Base-by-base conservation (phyloP, 2,888 invertebrate genomes). In the Trisateles emortualis region DNA sequence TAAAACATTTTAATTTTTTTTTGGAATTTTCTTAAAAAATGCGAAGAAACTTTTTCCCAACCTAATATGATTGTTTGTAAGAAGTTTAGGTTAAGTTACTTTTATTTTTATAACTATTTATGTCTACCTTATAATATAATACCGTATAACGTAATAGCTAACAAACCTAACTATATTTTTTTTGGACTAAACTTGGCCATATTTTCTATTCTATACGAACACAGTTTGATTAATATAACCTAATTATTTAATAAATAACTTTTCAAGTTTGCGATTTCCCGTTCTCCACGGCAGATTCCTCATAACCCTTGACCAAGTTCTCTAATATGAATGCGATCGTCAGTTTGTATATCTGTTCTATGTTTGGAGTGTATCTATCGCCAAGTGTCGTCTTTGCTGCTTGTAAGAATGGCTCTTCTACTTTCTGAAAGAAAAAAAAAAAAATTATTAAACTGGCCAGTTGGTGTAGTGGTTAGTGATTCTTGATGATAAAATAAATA, bases 251-350 rank as follows among this genome's bases (percentile, higher is more conserved):
- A 32, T 32, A 32, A 32, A 11, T 32, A 11, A 32, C 8, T 13
- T 54, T 59, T 82, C 79, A 82, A 48, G 77, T 76, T 24, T 76
- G 60, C 2, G 64, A 61, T 4, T 48, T 64, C 0, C 74, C 84
- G 24, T 83, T 87, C 14, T 77, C 76, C 16, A 72, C 68, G 0
- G 68, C 76, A 0, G 65, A 59, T 0, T 90, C 90, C 38, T 96
- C 95, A 86, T 94, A 97, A 8, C 98, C 98, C 64, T 95, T 95
- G 45, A 96, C 94, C 62, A 98, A 90, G 58, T 97, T 97, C 81
- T 97, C 96, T 75, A 98, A 94, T 71, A 98, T 97, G 81, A 98
- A 97, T 82, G 95, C 95, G 79, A 98, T 98, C 48, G 97, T 97
- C 67, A 96, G 93, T 87, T 96, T 96, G 94, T 98, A 98, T 77